Evolutionary conservation across 2,888 invertebrate genomes (phyloP).

Genomic region (Carterocephalus palaemon): DNA sequence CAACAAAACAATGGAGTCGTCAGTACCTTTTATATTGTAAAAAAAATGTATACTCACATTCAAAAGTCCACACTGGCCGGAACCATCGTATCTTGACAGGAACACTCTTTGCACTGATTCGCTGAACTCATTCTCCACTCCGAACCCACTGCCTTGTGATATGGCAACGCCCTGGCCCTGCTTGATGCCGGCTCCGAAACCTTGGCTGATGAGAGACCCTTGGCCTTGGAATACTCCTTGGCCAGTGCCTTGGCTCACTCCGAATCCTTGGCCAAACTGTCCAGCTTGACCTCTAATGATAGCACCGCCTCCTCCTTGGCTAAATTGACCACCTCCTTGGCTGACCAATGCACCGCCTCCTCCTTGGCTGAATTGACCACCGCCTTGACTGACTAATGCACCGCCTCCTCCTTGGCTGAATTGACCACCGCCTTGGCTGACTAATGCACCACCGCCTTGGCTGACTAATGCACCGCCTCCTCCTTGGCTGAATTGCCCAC

Average conservation of each 20-base stretch:
- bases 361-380: conserved; percentile 28
- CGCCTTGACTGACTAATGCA: conserved; percentile 33
- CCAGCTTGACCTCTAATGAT: conserved; percentile 3
- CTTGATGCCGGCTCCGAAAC: conserved; percentile 36
- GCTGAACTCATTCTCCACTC: conserved; percentile 51
- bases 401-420: conserved; percentile 34
- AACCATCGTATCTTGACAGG: conserved; percentile 49
- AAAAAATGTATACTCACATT: no score
- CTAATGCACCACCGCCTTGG: conserved; percentile 19
- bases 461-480: conserved; percentile 15
- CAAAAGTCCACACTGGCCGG: conserved; percentile 58
- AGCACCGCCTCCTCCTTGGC: background rate
- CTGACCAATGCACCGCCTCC: conserved; percentile 1
- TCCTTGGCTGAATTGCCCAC: conserved; percentile 8
- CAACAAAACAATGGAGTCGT: no score
- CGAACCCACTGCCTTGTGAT: conserved; percentile 39
- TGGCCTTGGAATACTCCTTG: conserved; percentile 29
- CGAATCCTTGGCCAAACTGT: conserved; percentile 20
- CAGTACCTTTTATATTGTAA: no score
- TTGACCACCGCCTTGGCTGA: conserved; percentile 41
- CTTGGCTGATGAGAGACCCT: conserved; percentile 35
- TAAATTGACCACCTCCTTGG: background rate
- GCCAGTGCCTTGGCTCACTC: conserved; percentile 26
- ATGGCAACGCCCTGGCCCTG: conserved; percentile 34
- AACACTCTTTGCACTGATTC: conserved; percentile 54